phyloP scores from a whole-genome alignment of 2,888 invertebrate genomes.

The Deilephila elpenor region DNA sequence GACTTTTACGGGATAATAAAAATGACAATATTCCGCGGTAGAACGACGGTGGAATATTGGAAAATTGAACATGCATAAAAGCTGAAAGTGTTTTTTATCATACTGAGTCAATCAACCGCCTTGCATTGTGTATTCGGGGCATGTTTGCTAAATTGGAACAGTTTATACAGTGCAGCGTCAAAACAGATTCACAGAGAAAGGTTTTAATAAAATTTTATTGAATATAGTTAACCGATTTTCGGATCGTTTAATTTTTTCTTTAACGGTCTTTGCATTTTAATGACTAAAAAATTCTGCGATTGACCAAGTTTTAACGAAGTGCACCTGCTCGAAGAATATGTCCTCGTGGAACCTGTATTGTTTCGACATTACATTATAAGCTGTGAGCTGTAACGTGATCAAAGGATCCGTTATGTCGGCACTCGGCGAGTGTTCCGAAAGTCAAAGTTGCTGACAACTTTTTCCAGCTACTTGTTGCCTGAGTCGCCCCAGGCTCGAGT shows the following conservation, averaged over 20 bases:
- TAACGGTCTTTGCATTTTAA: not conserved
- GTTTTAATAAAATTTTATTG: not conserved
- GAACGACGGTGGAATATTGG: not conserved
- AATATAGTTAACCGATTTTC: not conserved
- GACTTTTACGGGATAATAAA: not conserved
- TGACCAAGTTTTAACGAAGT: not conserved
- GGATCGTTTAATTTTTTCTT: not conserved
- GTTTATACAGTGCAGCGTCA: not conserved
- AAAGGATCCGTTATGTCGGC: conserved; percentile 50
- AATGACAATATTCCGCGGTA: not conserved
- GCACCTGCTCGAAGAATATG: conserved; percentile 1
- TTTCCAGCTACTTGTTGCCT: conserved; percentile 60
- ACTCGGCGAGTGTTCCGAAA: conserved; percentile 51
- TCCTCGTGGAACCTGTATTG: conserved; percentile 6
- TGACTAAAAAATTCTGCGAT: not conserved
- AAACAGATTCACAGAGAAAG: not conserved
- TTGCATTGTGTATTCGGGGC: not conserved
- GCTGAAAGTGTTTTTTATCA: conserved; percentile 5
- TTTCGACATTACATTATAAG: not conserved
- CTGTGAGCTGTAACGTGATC: conserved; percentile 1
- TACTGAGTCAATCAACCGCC: not conserved
- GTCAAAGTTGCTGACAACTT: conserved; percentile 47
- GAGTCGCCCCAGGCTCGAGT: conserved; percentile 57
- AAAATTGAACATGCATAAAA: conserved; percentile 6
- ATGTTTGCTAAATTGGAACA: not conserved